Conservation (phyloP, 2,797 vertebrate species). For the Macropodus opercularis region DNA sequence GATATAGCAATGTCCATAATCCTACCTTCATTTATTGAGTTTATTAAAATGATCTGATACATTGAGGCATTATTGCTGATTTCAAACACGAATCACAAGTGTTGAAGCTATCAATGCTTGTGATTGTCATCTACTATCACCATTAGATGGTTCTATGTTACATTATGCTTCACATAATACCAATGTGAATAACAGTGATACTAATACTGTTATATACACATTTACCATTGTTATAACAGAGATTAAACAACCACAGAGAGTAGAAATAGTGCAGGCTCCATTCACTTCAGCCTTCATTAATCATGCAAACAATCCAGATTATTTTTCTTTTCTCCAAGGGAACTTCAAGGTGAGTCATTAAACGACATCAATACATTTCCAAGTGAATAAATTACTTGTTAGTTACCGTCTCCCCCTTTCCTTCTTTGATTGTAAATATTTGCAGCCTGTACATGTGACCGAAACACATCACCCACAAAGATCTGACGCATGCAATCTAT, state of each 20-base stretch:
- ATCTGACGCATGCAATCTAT: constrained; percentile 32
- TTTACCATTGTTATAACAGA: too few relatives aligned
- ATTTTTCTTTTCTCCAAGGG: constrained; percentile 1
- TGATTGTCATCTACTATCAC: too few relatives aligned
- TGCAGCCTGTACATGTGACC: constrained; percentile 1
- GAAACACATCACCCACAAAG: constrained; percentile 21
- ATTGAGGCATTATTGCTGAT: too few relatives aligned
- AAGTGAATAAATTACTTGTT: constrained; percentile 15
- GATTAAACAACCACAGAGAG: neutral
- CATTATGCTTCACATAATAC: too few relatives aligned
- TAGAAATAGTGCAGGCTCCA: neutral
- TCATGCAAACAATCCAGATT: constrained; percentile 1
- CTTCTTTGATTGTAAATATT: neutral
- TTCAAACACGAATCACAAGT: too few relatives aligned
- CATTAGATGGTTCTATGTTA: too few relatives aligned
- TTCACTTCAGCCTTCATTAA: constrained; percentile 10
- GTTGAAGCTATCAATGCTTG: too few relatives aligned
- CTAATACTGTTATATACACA: too few relatives aligned
- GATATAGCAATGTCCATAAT: neutral
- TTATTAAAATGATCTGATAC: neutral
- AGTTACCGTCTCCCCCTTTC: neutral
- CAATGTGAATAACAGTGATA: too few relatives aligned
- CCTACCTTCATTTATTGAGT: neutral
- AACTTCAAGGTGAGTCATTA: constrained; percentile 18
- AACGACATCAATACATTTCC: constrained; percentile 20